Evolutionary conservation across 2,888 invertebrate genomes (phyloP).

Genomic region (Noctua janthe): DNA sequence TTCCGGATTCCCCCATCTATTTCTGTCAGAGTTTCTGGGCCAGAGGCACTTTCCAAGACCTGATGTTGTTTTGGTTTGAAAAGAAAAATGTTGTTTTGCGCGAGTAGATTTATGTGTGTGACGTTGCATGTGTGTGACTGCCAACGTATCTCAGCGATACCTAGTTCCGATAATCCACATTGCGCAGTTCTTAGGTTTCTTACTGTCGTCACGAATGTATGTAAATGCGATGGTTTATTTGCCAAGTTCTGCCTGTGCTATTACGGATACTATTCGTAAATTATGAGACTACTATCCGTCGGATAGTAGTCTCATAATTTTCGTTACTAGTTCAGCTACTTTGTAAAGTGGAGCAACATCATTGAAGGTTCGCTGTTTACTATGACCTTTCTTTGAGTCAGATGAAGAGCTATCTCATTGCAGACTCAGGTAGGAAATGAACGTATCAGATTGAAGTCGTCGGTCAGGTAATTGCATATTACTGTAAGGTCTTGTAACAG

Average conservation of each 20-base stretch:
- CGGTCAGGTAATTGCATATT: background rate
- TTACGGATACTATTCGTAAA: background rate
- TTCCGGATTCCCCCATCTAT: slow-evolving; percentile 40
- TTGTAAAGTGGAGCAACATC: background rate
- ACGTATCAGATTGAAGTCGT: background rate
- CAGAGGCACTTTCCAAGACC: slow-evolving; percentile 33
- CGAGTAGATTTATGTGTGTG: slow-evolving; percentile 28
- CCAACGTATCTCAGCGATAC: slow-evolving; percentile 33
- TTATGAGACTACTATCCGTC: too few relatives aligned
- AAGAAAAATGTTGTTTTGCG: slow-evolving; percentile 34
- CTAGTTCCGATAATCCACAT: slow-evolving; percentile 53
- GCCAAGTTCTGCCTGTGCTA: background rate
- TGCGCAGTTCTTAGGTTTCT: slow-evolving; percentile 33
- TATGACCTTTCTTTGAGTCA: background rate
- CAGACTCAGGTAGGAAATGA: background rate
- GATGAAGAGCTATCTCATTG: background rate
- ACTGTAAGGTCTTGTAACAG: slow-evolving; percentile 2
- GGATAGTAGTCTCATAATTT: background rate
- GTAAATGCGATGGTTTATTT: slow-evolving; percentile 13
- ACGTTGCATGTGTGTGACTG: slow-evolving; percentile 33
- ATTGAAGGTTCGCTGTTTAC: background rate
- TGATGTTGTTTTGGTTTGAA: slow-evolving; percentile 23
- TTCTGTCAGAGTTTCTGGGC: slow-evolving; percentile 34
- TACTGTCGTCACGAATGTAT: slow-evolving; percentile 20
- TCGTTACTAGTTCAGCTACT: background rate